Base-by-base conservation (phyloP, 2,113 vertebrate genomes). In the Ophthalmolycus amberensis region DNA sequence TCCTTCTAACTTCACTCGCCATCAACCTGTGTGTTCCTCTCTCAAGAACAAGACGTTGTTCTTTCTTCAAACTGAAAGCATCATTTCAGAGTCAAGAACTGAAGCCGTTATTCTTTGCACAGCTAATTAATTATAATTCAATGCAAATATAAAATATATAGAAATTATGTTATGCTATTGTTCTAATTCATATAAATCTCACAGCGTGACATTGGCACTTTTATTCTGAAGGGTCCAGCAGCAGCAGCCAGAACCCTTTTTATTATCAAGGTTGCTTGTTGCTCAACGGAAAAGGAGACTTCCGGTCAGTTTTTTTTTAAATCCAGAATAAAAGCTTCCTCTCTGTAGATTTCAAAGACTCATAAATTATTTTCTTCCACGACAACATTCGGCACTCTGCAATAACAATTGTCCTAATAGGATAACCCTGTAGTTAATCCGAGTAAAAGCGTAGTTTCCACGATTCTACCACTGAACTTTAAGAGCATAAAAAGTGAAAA, bases 51-150 rank as follows among this genome's bases (percentile, higher is more conserved):
- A 9, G 25, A 52, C 2, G 2, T 63, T 46, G 46, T 59, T 59
- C 2, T 6, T 58, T 46, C 27, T 80, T 70, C 77, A 84, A 1
- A 81, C 59, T 81, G 50, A 84, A 83, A 70, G 29, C 20, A 9
- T 8, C 3, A 7, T 32, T 8, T n/a, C 16, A 11, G 12, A 50
- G 12, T 9, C 4, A 15, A 16, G 0, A 37, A 50, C 9, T 15
- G 2, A 15, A 37, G 27, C 6, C 9, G 12, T 48, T 4, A n/a
- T 48, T 0, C 16, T 63, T 29, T 3, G 1, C 5, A 42, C 4
- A 29, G 5, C 25, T 4, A 71, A 4, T 44, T 8, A 3, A 32
- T 20, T 18, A 2, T n/a, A 34, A 27, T 0, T 3, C 2, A 79
- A 71, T 25, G 16, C 1, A n/a, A 62, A 27, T 46, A 20, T 29